Conservation (phyloP, 2,797 vertebrate species). For the Dallia pectoralis region DNA sequence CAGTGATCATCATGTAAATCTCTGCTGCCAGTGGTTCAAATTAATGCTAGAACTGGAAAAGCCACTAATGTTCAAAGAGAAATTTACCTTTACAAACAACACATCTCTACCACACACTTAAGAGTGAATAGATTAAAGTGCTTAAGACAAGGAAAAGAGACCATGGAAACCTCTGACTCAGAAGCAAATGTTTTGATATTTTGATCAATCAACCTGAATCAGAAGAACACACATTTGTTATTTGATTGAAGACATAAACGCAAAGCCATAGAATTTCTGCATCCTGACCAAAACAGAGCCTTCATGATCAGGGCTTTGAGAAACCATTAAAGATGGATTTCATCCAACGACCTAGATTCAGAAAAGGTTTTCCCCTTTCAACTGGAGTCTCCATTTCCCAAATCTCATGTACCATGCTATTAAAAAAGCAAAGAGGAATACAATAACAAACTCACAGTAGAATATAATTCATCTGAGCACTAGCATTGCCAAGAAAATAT, state of each 20-base stretch:
- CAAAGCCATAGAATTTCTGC: constrained; percentile 2
- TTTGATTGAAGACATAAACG: not conserved
- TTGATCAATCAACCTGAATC: too few relatives aligned
- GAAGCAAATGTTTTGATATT: too few relatives aligned
- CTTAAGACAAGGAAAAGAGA: too few relatives aligned
- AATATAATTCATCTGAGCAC: not conserved
- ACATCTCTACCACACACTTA: too few relatives aligned
- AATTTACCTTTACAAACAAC: too few relatives aligned
- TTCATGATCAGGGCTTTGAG: constrained; percentile 39
- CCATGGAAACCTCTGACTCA: too few relatives aligned
- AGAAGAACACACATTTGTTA: not conserved
- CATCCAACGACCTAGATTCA: constrained; percentile 69
- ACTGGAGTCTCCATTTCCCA: not conserved
- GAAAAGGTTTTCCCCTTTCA: constrained; percentile 57
- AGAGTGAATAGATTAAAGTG: too few relatives aligned
- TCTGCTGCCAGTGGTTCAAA: too few relatives aligned
- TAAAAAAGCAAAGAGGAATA: too few relatives aligned
- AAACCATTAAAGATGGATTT: constrained; percentile 45
- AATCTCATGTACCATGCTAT: not conserved
- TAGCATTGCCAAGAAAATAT: not conserved
- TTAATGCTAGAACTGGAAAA: too few relatives aligned
- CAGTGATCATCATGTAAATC: too few relatives aligned
- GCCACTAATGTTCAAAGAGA: too few relatives aligned
- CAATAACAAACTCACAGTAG: not conserved
- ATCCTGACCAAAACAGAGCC: constrained; percentile 20